A percentile compares a stretch with the other conserved stretches of the same genome.
Evolutionary conservation across 2,113 vertebrate genomes (phyloP).

Genomic region (Sakesphorus luctuosus): DNA sequence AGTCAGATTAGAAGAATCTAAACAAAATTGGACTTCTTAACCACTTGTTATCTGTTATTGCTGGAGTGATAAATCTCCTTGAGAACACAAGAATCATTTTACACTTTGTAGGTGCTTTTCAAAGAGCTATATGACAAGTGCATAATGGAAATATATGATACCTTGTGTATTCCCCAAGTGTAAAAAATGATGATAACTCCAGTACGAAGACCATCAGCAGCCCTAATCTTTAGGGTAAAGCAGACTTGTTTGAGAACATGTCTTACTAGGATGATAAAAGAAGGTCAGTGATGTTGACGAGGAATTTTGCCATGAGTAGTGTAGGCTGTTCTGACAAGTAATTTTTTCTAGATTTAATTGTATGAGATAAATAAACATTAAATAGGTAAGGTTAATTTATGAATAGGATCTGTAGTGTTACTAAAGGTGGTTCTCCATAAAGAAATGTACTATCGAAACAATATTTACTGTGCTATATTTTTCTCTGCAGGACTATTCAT

Average conservation of each 20-base stretch:
- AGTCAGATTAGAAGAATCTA: slow-evolving; percentile 38
- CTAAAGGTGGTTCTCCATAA: neutral
- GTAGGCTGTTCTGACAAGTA: neutral
- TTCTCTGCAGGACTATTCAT: neutral
- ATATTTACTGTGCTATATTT: neutral
- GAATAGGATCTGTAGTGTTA: neutral
- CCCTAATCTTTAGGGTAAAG: neutral
- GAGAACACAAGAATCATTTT: neutral
- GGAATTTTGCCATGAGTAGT: neutral
- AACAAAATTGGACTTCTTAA: neutral
- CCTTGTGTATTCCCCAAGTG: neutral
- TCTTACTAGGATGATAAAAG: neutral
- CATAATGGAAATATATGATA: neutral
- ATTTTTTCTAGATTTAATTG: neutral
- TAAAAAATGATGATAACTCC: neutral
- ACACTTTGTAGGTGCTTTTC: neutral
- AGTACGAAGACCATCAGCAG: neutral
- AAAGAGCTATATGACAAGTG: neutral
- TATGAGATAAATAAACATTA: neutral
- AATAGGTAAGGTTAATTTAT: neutral
- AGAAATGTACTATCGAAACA: neutral
- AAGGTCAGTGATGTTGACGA: neutral
- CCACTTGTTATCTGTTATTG: neutral
- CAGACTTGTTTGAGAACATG: neutral
- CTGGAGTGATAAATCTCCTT: neutral